Base-by-base conservation (phyloP, 2,888 invertebrate genomes). In the Acanthococcus lagerstroemiae region DNA sequence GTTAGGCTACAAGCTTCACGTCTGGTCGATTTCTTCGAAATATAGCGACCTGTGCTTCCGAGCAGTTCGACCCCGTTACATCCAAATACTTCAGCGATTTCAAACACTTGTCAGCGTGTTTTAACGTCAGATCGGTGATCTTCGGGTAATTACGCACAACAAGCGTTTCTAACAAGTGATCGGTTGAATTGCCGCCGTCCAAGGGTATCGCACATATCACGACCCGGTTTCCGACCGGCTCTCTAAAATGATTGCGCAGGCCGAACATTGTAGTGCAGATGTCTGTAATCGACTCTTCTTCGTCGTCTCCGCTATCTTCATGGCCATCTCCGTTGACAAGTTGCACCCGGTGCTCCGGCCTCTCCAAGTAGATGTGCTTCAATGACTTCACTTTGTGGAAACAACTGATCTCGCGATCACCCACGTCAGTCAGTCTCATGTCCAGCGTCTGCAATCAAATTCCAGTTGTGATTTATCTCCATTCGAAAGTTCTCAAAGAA, bases 41-140 rank as follows among this genome's bases (percentile, higher is more conserved):
- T 0, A 76, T 75, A n/a, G 79, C 78, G 0, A 87, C 79, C 0
- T 84, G 88, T 0, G 76, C 72, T 5, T 74, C 74, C 0, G 86
- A 85, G 0, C 88, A 84, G 1, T 79, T 78, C 0, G 87, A 86
- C 0, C 83, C 82, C 0, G 83, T 82, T 1, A 90, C 81, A 74
- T 90, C 87, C 0, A 90, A 73, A 24, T 76, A 76, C 6, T 77
- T 73, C 15, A 87, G 73, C 65, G 78, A 74, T 0, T 83, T 83
- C 0, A 85, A 83, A 0, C 84, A 82, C 0, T 80, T 79, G 0
- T 80, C 80, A 57, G 86, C 74, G 73, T 86, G 85, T 15, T 76
- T 74, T 19, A 87, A 73, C 54, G 84, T 83, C 5, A 78, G 75
- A 72, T 87, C 81, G 0, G 86, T 85, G 0, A 87, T 81, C 65